Conservation (phyloP, 2,113 vertebrate genomes). For the Athene noctua region DNA sequence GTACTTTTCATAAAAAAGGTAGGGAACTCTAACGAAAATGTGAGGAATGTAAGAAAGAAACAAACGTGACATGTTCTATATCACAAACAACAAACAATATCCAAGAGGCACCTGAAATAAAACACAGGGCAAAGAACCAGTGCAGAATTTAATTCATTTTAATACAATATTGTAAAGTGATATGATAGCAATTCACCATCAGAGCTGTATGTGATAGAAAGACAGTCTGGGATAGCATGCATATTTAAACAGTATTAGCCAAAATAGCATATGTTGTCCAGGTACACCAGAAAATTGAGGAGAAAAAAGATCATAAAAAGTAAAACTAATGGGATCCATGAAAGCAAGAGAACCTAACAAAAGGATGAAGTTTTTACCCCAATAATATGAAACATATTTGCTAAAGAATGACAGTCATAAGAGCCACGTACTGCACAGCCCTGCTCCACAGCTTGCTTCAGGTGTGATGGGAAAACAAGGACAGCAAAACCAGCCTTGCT, state of each 20-base stretch:
- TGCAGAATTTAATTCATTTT: neutral
- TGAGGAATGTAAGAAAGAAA: neutral
- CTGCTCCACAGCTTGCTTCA: neutral
- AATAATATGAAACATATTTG: neutral
- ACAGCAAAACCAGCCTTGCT: neutral
- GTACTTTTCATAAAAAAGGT: neutral
- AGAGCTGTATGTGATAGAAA: neutral
- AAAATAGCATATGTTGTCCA: neutral
- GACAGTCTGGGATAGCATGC: neutral
- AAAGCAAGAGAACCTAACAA: neutral
- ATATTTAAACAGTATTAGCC: neutral
- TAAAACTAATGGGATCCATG: neutral
- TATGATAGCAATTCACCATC: neutral
- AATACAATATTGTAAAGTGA: neutral
- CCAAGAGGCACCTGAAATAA: neutral
- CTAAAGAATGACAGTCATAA: neutral
- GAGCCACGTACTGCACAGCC: neutral
- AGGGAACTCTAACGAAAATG: neutral
- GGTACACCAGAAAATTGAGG: neutral
- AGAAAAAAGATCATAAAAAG: neutral
- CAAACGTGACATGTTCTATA: neutral
- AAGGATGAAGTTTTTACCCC: neutral
- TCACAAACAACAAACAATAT: neutral
- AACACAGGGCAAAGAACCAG: neutral
- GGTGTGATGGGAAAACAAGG: neutral